Conservation (phyloP, 2,888 invertebrate genomes). For the Ophioninae sp. region DNA sequence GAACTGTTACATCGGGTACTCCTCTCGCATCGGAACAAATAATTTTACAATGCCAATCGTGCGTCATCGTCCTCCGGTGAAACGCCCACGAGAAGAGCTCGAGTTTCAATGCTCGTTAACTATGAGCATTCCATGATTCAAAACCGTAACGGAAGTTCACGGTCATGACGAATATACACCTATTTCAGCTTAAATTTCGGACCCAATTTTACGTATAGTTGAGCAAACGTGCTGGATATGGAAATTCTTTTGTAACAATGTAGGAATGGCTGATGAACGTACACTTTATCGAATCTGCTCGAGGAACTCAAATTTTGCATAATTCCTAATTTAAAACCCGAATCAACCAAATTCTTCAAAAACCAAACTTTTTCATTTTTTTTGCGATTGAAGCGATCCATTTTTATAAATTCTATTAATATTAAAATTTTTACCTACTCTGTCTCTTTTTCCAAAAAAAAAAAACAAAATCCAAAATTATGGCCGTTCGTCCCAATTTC, state of each 20-base stretch:
- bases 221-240: constrained; percentile 1
- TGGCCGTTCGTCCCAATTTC: not conserved
- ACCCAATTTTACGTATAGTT: constrained; percentile 6
- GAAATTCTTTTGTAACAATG: not conserved
- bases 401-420: too few species aligned
- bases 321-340: too few species aligned
- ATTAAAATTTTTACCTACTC: too few species aligned
- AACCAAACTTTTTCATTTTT: too few species aligned
- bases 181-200: not conserved
- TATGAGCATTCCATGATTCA: constrained; percentile 24
- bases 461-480: too few species aligned
- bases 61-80: constrained; percentile 46
- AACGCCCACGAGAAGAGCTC: constrained; percentile 38
- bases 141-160: constrained; percentile 40
- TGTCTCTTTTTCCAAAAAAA: too few species aligned
- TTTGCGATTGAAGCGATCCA: too few species aligned
- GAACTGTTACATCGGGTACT: not conserved
- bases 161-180: constrained; percentile 29
- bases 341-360: too few species aligned
- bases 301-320: too few species aligned
- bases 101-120: constrained; percentile 34
- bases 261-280: not conserved
- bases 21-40: not conserved
- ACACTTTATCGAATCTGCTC: not conserved
- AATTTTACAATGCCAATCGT: constrained; percentile 42